These are phyloP conservation scores for Anser brachyrhynchus DNA, from an alignment of 2,113 vertebrate genomes.

Conservation along the genomic window DNA sequence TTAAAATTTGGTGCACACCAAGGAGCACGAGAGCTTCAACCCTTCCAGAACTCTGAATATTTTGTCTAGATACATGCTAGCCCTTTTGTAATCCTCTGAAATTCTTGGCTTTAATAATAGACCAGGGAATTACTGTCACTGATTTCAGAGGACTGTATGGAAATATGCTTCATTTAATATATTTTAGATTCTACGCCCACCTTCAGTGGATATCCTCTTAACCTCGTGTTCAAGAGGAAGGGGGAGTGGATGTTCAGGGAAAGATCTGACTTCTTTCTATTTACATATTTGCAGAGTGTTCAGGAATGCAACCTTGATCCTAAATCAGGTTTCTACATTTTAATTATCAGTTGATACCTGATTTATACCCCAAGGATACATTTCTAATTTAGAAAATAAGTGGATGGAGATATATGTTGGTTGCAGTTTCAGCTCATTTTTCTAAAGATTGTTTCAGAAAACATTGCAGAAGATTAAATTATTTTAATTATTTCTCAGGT, in stretches of 20 bases:
- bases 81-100: neutral
- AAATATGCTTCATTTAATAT: neutral
- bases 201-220: neutral
- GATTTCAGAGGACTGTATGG: neutral
- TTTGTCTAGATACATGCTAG: neutral
- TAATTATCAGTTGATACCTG: neutral
- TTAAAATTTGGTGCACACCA: neutral
- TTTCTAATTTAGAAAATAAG: neutral
- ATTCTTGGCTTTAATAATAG: neutral
- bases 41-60: neutral
- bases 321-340: neutral
- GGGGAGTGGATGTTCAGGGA: neutral
- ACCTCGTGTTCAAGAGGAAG: neutral
- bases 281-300: neutral
- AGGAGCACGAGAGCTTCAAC: neutral
- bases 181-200: neutral
- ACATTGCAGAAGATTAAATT: constrained; percentile 7
- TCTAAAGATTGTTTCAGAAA: neutral
- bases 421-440: neutral
- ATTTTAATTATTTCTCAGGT: constrained; percentile 35
- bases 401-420: neutral
- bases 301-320: neutral
- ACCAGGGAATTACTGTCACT: neutral
- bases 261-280: neutral
- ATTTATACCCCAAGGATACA: neutral